Evolutionary conservation across 2,888 invertebrate genomes (phyloP).

Genomic region (Ametastegia equiseti): DNA sequence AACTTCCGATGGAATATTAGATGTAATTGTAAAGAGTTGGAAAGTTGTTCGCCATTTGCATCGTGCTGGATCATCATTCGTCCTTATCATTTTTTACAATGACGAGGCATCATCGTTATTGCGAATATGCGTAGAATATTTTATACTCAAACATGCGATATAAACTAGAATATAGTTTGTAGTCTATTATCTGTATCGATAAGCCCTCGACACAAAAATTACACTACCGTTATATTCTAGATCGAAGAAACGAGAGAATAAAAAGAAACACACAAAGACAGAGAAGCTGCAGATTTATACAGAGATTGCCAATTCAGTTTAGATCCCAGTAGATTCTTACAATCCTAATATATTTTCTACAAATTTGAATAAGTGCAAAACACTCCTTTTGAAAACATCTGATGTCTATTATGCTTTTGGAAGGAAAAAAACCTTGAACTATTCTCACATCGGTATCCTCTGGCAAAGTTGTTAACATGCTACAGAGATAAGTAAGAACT

Average conservation of each 20-base stretch:
- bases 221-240: not conserved
- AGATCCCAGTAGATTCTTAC: not conserved
- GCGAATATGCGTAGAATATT: not conserved
- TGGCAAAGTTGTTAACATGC: not conserved
- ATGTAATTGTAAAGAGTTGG: not conserved
- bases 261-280: not conserved
- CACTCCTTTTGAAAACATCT: not conserved
- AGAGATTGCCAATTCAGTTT: not conserved
- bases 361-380: not conserved
- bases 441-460: not conserved
- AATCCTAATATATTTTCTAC: not conserved
- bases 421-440: too few relatives aligned
- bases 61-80: not conserved
- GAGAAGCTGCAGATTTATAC: not conserved
- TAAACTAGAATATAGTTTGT: not conserved
- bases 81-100: not conserved
- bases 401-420: too few relatives aligned
- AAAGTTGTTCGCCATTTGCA: not conserved
- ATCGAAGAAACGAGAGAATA: not conserved
- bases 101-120: too few relatives aligned
- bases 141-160: not conserved
- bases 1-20: not conserved
- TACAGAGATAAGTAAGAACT: not conserved
- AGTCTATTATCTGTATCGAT: not conserved
- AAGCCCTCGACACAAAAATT: not conserved